These are phyloP conservation scores for Myiopsitta monachus DNA, from an alignment of 2,113 vertebrate species.

Conservation along the genomic window DNA sequence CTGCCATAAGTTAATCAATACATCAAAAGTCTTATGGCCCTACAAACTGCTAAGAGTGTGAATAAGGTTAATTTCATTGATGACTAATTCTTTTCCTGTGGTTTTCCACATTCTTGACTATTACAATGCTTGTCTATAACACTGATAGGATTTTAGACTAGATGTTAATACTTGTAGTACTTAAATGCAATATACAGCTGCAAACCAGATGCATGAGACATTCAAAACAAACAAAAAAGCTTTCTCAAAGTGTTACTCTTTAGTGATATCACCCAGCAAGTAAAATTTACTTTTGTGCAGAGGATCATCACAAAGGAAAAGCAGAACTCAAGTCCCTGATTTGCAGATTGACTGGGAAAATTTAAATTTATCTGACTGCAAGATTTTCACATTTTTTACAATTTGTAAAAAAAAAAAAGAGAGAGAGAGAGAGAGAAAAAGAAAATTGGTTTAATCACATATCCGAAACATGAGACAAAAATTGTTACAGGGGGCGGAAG, in stretches of 20 bases:
- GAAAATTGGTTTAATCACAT: accelerated
- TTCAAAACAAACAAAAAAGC: neutral
- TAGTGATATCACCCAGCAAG: neutral
- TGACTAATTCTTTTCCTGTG: neutral
- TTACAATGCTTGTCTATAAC: neutral
- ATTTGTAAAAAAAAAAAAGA: neutral
- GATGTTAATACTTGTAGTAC: neutral
- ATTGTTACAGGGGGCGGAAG: neutral
- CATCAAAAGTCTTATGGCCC: neutral
- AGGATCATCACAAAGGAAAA: neutral
- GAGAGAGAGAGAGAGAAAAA: neutral
- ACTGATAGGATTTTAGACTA: neutral
- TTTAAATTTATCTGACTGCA: neutral
- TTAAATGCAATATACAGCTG: neutral
- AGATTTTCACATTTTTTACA: neutral
- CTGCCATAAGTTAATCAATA: neutral
- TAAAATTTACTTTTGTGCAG: neutral
- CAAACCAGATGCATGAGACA: neutral
- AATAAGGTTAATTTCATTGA: constrained; percentile 8
- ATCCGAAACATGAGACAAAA: neutral
- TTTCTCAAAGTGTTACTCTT: neutral
- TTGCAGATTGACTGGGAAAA: neutral
- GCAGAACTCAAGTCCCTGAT: neutral
- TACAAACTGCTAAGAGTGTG: neutral
- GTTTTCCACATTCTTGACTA: constrained; percentile 10